These are phyloP conservation scores for Ptychochromis oligacanthus DNA, from an alignment of 2,113 vertebrate species.

Conservation along the genomic window DNA sequence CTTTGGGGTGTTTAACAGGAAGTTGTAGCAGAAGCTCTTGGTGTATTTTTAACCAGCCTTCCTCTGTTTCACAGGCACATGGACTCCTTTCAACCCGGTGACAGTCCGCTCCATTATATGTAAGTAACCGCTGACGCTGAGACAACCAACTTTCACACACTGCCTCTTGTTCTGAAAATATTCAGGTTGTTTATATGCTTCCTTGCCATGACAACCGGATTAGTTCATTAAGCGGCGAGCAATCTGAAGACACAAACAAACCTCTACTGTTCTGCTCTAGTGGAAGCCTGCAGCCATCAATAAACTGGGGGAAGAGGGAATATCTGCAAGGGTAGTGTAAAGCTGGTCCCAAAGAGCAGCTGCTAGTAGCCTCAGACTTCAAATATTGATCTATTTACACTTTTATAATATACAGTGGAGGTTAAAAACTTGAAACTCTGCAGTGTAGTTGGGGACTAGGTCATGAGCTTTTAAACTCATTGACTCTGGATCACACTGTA, in stretches of 20 bases:
- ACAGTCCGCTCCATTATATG: constrained; percentile 95
- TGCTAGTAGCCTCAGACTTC: constrained; percentile 7
- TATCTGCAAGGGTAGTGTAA: neutral
- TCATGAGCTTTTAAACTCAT: neutral
- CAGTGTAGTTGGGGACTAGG: neutral
- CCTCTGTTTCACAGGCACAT: constrained; percentile 86
- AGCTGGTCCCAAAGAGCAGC: neutral
- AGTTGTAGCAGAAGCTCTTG: neutral
- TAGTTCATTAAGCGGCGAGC: constrained; percentile 8
- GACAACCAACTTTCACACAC: neutral
- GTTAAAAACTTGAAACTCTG: constrained; percentile 5
- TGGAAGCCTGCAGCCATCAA: constrained; percentile 45
- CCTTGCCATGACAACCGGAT: constrained; percentile 38
- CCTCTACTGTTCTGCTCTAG: constrained; percentile 11
- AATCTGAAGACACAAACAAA: neutral
- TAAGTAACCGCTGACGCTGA: constrained; percentile 78
- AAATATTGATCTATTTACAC: constrained; percentile 47
- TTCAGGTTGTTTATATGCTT: constrained; percentile 45
- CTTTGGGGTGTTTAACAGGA: neutral
- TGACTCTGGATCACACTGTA: neutral
- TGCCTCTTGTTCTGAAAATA: constrained; percentile 4
- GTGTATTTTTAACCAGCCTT: neutral
- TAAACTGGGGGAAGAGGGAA: neutral
- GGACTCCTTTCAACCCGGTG: constrained; percentile 98
- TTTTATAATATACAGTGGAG: neutral